A percentile compares a stretch with the other conserved stretches of the same genome.
These are phyloP conservation scores for Porites evermanni DNA, from an alignment of 92 coral and sea anemone species.

Conservation along the genomic window DNA sequence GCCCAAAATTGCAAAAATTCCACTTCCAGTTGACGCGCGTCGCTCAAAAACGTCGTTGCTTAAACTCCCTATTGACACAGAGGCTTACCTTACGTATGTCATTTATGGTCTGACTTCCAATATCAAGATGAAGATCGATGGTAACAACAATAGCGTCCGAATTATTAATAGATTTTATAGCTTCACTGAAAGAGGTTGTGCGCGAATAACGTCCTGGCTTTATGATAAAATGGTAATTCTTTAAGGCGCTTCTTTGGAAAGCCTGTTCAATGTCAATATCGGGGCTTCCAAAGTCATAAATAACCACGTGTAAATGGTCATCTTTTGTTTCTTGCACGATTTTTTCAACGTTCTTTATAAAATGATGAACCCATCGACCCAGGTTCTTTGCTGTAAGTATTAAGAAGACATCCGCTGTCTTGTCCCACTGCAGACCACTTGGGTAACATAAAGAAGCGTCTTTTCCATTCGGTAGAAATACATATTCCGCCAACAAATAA, in stretches of 20 bases:
- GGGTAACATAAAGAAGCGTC: neutral
- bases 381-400: neutral
- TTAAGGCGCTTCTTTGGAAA: slow-evolving; percentile 46
- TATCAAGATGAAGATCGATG: slow-evolving; percentile 63
- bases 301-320: neutral
- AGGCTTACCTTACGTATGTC: slow-evolving; percentile 61
- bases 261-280: slow-evolving; percentile 47
- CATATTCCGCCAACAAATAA: neutral
- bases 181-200: slow-evolving; percentile 57
- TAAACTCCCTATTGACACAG: neutral
- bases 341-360: neutral
- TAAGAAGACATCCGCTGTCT: neutral
- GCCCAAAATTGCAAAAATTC: too few relatives aligned
- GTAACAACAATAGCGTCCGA: slow-evolving; percentile 65
- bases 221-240: slow-evolving; percentile 57
- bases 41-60: too few relatives aligned
- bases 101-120: slow-evolving; percentile 40
- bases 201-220: slow-evolving; percentile 67
- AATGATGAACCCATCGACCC: neutral
- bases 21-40: too few relatives aligned
- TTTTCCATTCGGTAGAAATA: neutral
- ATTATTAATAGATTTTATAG: slow-evolving; percentile 52
- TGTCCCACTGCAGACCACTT: neutral
- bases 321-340: neutral
- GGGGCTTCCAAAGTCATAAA: neutral